Percentiles rank a stretch among this genome's conserved stretches.
Conservation (phyloP, 2,113 vertebrate species). For the Peromyscus polionotus region DNA sequence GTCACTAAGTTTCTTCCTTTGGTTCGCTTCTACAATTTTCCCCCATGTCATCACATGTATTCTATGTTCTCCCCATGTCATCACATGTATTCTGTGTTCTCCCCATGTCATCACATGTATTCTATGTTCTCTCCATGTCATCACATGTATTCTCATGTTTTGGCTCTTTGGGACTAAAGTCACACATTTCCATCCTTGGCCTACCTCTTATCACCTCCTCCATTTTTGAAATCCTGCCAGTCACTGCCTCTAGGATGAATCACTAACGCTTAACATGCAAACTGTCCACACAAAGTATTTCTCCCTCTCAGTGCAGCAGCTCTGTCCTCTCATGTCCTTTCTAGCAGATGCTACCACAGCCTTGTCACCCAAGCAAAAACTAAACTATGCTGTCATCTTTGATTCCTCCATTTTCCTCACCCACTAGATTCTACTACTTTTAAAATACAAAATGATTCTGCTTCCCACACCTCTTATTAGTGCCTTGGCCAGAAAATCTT, state of each 20-base stretch:
- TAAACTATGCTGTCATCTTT: background rate
- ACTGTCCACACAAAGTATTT: background rate
- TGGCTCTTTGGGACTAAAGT: background rate
- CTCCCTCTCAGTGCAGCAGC: background rate
- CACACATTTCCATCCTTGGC: background rate
- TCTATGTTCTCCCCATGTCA: background rate
- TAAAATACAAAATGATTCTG: slow-evolving; percentile 11
- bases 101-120: background rate
- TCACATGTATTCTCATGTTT: background rate
- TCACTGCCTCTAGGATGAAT: background rate
- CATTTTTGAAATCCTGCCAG: background rate
- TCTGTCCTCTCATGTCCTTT: background rate
- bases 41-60: background rate
- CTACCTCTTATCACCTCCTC: background rate
- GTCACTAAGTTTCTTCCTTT: background rate
- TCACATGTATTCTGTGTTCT: background rate
- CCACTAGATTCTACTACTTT: background rate
- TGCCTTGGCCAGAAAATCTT: background rate
- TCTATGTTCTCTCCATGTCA: background rate
- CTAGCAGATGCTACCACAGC: background rate
- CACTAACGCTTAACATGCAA: background rate
- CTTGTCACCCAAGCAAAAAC: background rate
- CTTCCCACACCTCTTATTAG: background rate
- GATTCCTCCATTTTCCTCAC: background rate
- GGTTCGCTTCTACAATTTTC: background rate